These are phyloP conservation scores for Papilio elwesi DNA, from an alignment of 2,888 invertebrate genomes.

Conservation along the genomic window DNA sequence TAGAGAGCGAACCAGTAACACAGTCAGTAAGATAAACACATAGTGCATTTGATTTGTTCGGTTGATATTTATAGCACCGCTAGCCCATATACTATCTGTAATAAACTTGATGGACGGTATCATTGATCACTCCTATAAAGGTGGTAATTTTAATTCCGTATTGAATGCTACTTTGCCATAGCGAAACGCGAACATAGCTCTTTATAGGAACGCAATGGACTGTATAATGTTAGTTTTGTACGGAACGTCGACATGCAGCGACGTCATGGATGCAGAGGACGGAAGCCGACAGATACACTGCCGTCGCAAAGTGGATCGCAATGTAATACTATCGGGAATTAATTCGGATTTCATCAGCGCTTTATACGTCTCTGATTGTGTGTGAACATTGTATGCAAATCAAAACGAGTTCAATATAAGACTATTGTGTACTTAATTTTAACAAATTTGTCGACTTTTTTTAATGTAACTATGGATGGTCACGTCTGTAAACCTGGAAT, in stretches of 20 bases:
- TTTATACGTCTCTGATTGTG: constrained; percentile 14
- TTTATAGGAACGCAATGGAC: constrained; percentile 22
- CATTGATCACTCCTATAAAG: not conserved
- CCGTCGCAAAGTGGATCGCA: constrained; percentile 11
- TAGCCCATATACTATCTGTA: constrained; percentile 5
- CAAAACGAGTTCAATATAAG: constrained; percentile 8
- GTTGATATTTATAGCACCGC: constrained; percentile 7
- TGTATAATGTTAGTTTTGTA: constrained; percentile 1
- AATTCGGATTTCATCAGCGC: constrained; percentile 31
- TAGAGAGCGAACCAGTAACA: not conserved
- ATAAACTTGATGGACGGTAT: not conserved
- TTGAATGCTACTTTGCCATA: constrained; percentile 2
- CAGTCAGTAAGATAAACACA: not conserved
- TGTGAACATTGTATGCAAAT: constrained; percentile 13
- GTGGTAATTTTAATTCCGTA: not conserved
- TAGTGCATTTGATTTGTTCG: constrained; percentile 1
- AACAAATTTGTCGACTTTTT: not conserved
- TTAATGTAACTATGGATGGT: no score
- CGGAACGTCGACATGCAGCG: not conserved
- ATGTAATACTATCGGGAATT: constrained; percentile 33
- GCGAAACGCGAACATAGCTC: not conserved
- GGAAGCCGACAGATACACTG: constrained; percentile 26
- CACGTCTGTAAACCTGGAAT: no score
- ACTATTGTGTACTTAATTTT: not conserved
- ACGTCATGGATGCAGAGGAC: constrained; percentile 16